Conservation (phyloP, 2,113 vertebrate genomes). For the Pionites leucogaster region DNA sequence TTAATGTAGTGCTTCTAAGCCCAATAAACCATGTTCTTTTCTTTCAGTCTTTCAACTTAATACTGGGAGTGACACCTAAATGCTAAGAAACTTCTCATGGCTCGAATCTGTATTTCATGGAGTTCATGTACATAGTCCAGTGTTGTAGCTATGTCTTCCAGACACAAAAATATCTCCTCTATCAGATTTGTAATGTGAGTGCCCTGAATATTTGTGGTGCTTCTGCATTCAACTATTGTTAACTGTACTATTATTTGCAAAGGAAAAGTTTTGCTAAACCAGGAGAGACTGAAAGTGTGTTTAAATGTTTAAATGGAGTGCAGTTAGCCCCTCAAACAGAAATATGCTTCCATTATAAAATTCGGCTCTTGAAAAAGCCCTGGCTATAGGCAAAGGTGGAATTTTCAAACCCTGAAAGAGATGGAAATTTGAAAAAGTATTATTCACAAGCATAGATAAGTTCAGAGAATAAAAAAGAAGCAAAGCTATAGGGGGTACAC, state of each 20-base stretch:
- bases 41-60: neutral
- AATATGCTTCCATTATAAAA: neutral
- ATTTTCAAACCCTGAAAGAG: neutral
- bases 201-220: neutral
- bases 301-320: slow-evolving; percentile 13
- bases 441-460: neutral
- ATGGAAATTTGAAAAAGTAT: neutral
- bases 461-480: neutral
- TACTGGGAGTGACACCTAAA: neutral
- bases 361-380: neutral
- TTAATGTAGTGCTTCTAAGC: neutral
- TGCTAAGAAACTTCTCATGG: neutral
- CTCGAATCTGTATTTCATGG: neutral
- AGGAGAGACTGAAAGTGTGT: neutral
- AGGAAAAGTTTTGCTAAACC: neutral
- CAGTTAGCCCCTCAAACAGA: neutral
- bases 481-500: neutral
- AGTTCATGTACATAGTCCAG: neutral
- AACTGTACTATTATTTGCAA: neutral
- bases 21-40: neutral
- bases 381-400: neutral
- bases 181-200: neutral
- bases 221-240: neutral
- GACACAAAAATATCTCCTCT: neutral
- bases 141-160: neutral